Conservation (phyloP, 2,797 vertebrate genomes). For the Rousettus madagascariensis region DNA sequence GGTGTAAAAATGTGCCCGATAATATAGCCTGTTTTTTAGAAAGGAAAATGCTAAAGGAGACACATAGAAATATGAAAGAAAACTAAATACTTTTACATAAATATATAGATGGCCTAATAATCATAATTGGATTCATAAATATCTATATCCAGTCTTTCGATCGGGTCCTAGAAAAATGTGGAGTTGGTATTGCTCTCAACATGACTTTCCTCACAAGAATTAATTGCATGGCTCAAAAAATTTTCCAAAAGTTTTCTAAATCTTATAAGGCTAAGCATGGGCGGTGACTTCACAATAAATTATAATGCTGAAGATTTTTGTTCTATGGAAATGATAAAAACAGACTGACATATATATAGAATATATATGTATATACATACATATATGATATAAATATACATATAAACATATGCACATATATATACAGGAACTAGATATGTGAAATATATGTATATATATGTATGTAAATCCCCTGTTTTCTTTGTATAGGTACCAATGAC, state of each 20-base stretch:
- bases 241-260: constrained; percentile 46
- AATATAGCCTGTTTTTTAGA: constrained; percentile 70
- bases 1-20: constrained; percentile 75
- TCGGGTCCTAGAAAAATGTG: constrained; percentile 39
- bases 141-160: not conserved
- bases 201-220: constrained; percentile 7
- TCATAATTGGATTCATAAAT: not conserved
- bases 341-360: not conserved
- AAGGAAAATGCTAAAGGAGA: constrained; percentile 60
- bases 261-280: constrained; percentile 6
- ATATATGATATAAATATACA: not conserved
- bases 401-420: not conserved
- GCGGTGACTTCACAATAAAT: constrained; percentile 30
- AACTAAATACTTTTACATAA: constrained; percentile 12
- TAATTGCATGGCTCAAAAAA: constrained; percentile 22
- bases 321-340: not conserved
- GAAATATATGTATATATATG: not conserved
- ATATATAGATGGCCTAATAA: not conserved
- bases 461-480: not conserved
- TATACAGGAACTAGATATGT: not conserved
- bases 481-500: not conserved
- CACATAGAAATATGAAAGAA: constrained; percentile 58
- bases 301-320: not conserved
- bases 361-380: not conserved
- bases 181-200: not conserved